phyloP scores from a whole-genome alignment of 1,140 invertebrate species.

The Tribolium madens region DNA sequence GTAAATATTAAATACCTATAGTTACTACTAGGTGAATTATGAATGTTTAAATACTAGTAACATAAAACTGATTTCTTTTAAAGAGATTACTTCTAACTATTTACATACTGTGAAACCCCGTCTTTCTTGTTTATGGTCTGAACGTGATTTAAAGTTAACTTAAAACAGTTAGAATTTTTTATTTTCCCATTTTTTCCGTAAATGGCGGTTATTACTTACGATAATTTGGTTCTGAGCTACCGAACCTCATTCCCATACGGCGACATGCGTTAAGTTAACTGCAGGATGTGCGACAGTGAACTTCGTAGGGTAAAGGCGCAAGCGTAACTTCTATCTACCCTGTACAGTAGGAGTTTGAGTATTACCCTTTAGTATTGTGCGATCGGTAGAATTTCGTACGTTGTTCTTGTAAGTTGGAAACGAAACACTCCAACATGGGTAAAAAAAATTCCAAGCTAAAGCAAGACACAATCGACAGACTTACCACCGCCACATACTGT shows the following conservation, averaged over 20 bases:
- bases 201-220: not conserved
- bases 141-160: too few species aligned
- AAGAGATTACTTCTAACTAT: too few species aligned
- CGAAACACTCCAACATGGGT: constrained; percentile 71
- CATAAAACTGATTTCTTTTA: too few species aligned
- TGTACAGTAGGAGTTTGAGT: constrained; percentile 25
- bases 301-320: constrained; percentile 45
- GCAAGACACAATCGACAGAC: constrained; percentile 90
- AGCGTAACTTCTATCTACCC: constrained; percentile 39
- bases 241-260: not conserved
- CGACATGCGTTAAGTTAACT: not conserved
- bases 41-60: too few species aligned
- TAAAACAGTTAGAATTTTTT: not conserved
- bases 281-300: constrained; percentile 33
- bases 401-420: constrained; percentile 18
- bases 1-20: too few species aligned
- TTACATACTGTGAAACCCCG: too few species aligned
- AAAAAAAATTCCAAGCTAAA: constrained; percentile 95
- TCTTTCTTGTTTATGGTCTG: too few species aligned
- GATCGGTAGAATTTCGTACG: constrained; percentile 9
- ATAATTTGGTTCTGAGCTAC: not conserved
- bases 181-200: not conserved
- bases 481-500: constrained; percentile 92
- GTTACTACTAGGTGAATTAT: too few species aligned
- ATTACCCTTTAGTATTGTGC: constrained; percentile 44